A percentile compares a stretch with the other conserved stretches of the same genome.
These are phyloP conservation scores for Manis crassicaudata DNA, from an alignment of 2,797 vertebrate species.

Conservation along the genomic window DNA sequence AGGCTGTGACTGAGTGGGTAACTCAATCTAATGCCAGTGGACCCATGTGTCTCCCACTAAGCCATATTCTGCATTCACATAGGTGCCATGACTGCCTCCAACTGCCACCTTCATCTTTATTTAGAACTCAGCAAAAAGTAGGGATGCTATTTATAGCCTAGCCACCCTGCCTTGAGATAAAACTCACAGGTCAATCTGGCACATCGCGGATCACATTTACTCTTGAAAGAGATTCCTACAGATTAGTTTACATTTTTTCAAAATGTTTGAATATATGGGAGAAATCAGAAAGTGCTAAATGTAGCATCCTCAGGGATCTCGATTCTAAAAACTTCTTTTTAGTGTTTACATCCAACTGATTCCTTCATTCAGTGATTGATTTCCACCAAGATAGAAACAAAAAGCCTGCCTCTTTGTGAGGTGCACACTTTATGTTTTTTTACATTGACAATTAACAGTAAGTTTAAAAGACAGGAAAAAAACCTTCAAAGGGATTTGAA, in stretches of 20 bases:
- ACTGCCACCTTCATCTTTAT: neutral
- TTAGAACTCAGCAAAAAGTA: neutral
- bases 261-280: neutral
- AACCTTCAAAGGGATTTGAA: neutral
- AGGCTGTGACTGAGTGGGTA: neutral
- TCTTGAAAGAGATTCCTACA: neutral
- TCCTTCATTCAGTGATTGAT: neutral
- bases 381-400: neutral
- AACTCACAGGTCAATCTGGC: neutral
- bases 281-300: neutral
- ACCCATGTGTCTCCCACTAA: neutral
- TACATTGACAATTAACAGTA: neutral
- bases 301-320: neutral
- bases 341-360: neutral
- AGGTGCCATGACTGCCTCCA: neutral
- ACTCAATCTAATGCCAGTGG: neutral
- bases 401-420: neutral
- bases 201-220: neutral
- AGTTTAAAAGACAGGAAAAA: constrained; percentile 26
- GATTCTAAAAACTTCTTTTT: neutral
- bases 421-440: neutral
- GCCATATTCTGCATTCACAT: neutral
- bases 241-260: neutral
- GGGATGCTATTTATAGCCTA: neutral
- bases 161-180: no score